A percentile compares a stretch with the other conserved stretches of the same genome.
phyloP scores from a whole-genome alignment of 1,140 invertebrate genomes.

The Delia radicum region DNA sequence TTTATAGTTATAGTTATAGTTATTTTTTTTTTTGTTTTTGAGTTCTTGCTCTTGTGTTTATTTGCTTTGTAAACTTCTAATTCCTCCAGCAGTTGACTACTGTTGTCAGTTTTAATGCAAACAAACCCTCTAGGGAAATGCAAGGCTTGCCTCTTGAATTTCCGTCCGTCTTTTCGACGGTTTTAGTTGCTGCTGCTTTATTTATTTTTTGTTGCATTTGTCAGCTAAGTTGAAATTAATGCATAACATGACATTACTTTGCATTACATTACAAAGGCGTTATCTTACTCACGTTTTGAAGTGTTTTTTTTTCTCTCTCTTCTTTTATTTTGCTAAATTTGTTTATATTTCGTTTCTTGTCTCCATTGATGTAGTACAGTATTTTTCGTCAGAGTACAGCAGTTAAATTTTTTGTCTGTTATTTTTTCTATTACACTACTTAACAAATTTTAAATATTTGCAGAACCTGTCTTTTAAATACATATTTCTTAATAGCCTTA shows the following conservation, averaged over 20 bases:
- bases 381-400: no score
- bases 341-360: no score
- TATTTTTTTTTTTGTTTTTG: neutral
- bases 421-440: no score
- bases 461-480: no score
- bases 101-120: slow-evolving; percentile 19
- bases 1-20: neutral
- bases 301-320: neutral
- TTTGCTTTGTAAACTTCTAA: neutral
- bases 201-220: neutral
- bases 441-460: no score
- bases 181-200: neutral
- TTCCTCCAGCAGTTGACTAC: slow-evolving; percentile 14
- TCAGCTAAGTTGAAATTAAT: slow-evolving; percentile 11
- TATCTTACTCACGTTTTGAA: slow-evolving; percentile 20
- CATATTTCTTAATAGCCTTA: no score
- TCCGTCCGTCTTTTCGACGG: neutral
- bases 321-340: neutral
- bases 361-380: no score
- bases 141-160: neutral
- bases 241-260: slow-evolving; percentile 21
- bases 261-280: slow-evolving; percentile 22
- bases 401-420: no score
- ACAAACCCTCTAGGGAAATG: neutral
- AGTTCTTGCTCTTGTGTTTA: neutral